Evolutionary conservation across 2,113 vertebrate species (phyloP).

Genomic region (Synodontis membranacea): DNA sequence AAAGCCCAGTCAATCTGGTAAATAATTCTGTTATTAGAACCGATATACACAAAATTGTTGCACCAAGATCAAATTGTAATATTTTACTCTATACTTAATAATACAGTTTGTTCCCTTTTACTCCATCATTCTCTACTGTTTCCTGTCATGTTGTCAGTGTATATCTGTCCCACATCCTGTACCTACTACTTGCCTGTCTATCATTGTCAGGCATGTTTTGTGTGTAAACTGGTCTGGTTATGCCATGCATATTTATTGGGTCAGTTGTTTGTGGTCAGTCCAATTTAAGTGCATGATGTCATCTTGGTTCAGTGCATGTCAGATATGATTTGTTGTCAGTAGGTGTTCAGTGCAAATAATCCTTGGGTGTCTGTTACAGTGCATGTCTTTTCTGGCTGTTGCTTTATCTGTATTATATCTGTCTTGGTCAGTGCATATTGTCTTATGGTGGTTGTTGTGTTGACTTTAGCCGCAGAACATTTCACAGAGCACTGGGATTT

Average conservation of each 20-base stretch:
- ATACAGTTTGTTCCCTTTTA: conserved; percentile 4
- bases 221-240: conserved; percentile 18
- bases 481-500: conserved; percentile 94
- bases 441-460: conserved; percentile 30
- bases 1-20: not conserved
- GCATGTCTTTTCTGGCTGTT: conserved; percentile 7
- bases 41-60: not conserved
- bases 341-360: conserved; percentile 42
- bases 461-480: conserved; percentile 31
- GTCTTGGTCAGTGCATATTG: conserved; percentile 45
- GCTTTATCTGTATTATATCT: conserved; percentile 12
- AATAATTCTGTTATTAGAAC: not conserved
- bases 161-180: not conserved
- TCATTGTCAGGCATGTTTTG: conserved; percentile 10
- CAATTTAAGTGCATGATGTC: conserved; percentile 5
- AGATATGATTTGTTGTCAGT: not conserved
- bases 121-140: not conserved
- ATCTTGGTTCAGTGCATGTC: conserved; percentile 11
- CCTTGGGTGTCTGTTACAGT: not conserved
- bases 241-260: conserved; percentile 36
- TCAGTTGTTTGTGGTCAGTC: conserved; percentile 19
- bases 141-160: conserved; percentile 23
- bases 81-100: conserved; percentile 17
- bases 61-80: not conserved
- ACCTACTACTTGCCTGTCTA: not conserved